These are phyloP conservation scores for Acromyrmex echinatior DNA, from an alignment of 1,140 invertebrate genomes.

Conservation along the genomic window DNA sequence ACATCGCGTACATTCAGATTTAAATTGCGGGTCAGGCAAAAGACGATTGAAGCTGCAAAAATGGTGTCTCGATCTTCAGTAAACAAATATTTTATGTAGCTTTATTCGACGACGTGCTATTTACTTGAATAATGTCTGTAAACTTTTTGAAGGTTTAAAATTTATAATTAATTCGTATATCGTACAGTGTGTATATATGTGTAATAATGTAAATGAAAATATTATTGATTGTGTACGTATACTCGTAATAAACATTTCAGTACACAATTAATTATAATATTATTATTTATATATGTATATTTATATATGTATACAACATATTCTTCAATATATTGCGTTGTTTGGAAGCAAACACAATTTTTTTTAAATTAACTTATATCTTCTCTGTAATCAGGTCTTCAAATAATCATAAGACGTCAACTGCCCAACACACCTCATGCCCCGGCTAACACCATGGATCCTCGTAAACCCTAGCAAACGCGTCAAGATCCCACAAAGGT, in stretches of 20 bases:
- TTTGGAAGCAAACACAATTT: background rate
- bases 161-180: slow-evolving; percentile 17
- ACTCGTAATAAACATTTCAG: background rate
- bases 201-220: background rate
- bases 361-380: background rate
- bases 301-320: no score
- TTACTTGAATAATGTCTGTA: background rate
- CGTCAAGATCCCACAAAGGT: slow-evolving; percentile 54
- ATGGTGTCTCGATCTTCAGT: background rate
- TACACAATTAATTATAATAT: background rate
- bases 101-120: background rate
- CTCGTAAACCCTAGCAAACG: slow-evolving; percentile 8
- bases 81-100: slow-evolving; percentile 27
- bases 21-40: slow-evolving; percentile 11
- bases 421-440: background rate
- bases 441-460: background rate
- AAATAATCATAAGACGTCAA: slow-evolving; percentile 26
- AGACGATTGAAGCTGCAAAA: slow-evolving; percentile 49
- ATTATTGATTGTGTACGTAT: background rate
- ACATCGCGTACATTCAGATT: slow-evolving; percentile 48
- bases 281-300: background rate
- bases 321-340: background rate
- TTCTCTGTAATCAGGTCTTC: background rate
- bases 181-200: no score
- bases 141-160: slow-evolving; percentile 6